phyloP scores from a whole-genome alignment of 2,888 invertebrate genomes.

The Polymixis lichenea region DNA sequence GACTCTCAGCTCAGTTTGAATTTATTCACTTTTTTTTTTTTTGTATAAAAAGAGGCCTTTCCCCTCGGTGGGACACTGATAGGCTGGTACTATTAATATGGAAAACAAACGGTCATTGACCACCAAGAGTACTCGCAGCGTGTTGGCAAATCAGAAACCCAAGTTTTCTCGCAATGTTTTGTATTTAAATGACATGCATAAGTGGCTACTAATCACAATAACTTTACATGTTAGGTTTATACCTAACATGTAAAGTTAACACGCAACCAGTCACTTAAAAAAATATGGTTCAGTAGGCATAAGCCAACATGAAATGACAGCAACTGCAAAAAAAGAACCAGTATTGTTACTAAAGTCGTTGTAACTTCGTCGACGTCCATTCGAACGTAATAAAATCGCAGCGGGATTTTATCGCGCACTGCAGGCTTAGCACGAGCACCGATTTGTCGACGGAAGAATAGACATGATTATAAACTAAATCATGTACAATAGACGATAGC shows the following conservation, averaged over 20 bases:
- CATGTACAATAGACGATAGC: no score
- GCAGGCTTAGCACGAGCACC: no score
- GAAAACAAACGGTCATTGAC: neutral
- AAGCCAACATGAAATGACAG: neutral
- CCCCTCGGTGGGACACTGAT: no score
- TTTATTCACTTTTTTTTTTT: no score
- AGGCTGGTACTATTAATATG: neutral
- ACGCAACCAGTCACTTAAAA: neutral
- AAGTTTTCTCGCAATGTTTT: constrained; percentile 1
- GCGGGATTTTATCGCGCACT: no score
- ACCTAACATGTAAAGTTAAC: no score
- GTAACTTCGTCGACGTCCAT: neutral
- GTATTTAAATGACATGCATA: constrained; percentile 17
- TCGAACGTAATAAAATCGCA: no score
- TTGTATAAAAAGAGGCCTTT: no score
- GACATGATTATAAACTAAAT: no score
- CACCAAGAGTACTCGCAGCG: neutral
- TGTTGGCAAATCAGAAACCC: neutral
- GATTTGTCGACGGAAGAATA: no score
- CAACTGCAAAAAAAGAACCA: neutral
- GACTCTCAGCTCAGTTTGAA: no score
- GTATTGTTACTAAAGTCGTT: neutral
- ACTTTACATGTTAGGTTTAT: neutral
- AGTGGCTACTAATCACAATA: neutral
- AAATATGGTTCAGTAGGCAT: neutral